Conservation (phyloP, 1,140 invertebrate genomes). For the Trypoxylus dichotomus region DNA sequence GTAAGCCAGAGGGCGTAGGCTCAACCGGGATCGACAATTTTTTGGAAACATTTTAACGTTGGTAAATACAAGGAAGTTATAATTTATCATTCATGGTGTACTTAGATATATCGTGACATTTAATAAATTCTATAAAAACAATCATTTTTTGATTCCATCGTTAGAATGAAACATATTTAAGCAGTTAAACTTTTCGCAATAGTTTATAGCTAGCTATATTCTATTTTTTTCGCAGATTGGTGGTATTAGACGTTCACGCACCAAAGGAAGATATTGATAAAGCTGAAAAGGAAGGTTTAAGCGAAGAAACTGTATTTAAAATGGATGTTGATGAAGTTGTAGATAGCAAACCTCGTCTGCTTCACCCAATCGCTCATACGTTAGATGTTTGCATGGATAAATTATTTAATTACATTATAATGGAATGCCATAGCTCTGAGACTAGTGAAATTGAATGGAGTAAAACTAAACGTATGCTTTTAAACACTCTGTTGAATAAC, state of each 20-base stretch:
- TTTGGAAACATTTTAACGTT: no score
- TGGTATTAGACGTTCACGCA: constrained; percentile 69
- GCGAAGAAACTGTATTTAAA: constrained; percentile 55
- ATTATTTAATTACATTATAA: constrained; percentile 62
- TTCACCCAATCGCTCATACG: constrained; percentile 58
- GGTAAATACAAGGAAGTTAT: no score
- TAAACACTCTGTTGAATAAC: neutral
- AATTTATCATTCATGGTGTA: no score
- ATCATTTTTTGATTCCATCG: no score
- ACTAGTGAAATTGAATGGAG: constrained; percentile 53
- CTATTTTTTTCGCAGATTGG: constrained; percentile 55
- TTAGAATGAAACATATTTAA: no score
- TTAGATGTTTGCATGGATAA: constrained; percentile 68
- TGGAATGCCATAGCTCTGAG: constrained; percentile 53
- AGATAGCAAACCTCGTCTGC: constrained; percentile 40
- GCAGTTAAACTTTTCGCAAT: neutral
- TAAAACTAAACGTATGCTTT: constrained; percentile 47
- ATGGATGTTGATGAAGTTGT: constrained; percentile 54
- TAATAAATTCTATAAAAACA: no score
- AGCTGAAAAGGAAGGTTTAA: constrained; percentile 41
- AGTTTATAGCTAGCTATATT: neutral
- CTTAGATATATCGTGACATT: no score
- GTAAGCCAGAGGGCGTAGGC: no score
- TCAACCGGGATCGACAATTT: no score
- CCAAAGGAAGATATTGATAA: constrained; percentile 60